Conservation (phyloP, 2,797 vertebrate species). For the Mormyrops attenuatus region DNA sequence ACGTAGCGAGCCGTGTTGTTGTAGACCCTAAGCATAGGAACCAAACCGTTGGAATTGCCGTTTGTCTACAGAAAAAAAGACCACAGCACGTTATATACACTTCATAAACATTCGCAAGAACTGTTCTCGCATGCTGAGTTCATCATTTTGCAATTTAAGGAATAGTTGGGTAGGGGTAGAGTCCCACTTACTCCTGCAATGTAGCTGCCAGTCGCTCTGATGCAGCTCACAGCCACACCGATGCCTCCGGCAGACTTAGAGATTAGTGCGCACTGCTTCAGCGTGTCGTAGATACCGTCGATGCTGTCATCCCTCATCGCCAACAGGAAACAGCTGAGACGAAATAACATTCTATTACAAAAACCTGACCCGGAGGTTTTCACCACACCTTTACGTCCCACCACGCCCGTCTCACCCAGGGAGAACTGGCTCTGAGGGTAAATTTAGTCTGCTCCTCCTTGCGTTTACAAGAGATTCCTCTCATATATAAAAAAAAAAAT, state of each 20-base stretch:
- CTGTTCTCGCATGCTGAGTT: not conserved
- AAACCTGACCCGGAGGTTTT: not conserved
- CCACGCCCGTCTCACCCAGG: not conserved
- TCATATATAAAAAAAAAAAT: not conserved
- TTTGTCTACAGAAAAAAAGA: constrained; percentile 69
- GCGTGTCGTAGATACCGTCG: constrained; percentile 90
- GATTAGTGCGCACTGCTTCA: constrained; percentile 94
- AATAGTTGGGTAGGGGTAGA: not conserved
- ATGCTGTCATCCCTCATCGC: constrained; percentile 97
- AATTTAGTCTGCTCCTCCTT: not conserved
- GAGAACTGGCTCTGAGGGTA: not conserved
- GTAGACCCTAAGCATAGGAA: constrained; percentile 96
- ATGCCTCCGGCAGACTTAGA: constrained; percentile 97
- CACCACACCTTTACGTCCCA: not conserved
- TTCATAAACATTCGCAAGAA: not conserved
- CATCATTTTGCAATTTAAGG: not conserved
- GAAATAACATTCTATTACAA: not conserved
- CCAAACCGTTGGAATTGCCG: constrained; percentile 91
- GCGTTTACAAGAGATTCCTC: not conserved
- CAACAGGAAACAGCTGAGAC: constrained; percentile 81
- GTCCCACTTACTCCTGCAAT: constrained; percentile 78
- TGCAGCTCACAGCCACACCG: constrained; percentile 90
- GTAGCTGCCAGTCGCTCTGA: constrained; percentile 91
- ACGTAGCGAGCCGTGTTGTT: constrained; percentile 97
- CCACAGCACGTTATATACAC: not conserved